Conservation (phyloP, 1,140 invertebrate genomes). For the Drosophila albomicans region DNA sequence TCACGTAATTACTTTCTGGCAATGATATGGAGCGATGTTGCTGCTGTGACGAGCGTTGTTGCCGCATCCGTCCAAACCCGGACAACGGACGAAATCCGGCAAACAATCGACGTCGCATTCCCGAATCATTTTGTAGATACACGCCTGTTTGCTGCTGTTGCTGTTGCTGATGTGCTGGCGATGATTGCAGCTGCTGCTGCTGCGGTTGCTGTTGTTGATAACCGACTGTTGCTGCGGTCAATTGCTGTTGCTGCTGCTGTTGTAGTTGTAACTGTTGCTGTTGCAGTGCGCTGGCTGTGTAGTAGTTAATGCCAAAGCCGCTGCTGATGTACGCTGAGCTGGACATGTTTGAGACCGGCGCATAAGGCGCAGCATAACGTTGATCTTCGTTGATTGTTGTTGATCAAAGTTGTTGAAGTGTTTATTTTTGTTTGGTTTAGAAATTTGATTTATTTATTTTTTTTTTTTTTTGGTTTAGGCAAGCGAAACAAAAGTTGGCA, state of each 20-base stretch:
- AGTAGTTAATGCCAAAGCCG: conserved; percentile 82
- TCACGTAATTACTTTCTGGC: conserved; percentile 90
- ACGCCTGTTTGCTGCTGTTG: conserved; percentile 36
- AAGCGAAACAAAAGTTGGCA: conserved; percentile 74
- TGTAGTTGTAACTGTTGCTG: conserved; percentile 43
- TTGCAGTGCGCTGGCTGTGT: conserved; percentile 61
- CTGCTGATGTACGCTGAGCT: conserved; percentile 80
- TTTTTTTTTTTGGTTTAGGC: conserved; percentile 48
- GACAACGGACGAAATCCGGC: conserved; percentile 91
- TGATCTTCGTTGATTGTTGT: conserved; percentile 51
- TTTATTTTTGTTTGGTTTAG: conserved; percentile 46
- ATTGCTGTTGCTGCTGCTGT: conserved; percentile 48
- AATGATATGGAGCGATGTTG: conserved; percentile 90
- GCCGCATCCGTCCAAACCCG: conserved; percentile 89
- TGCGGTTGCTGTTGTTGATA: conserved; percentile 49
- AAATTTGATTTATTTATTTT: conserved; percentile 41
- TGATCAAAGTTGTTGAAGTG: conserved; percentile 1
- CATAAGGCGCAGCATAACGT: conserved; percentile 58
- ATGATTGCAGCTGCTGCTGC: conserved; percentile 46
- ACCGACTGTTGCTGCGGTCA: conserved; percentile 45
- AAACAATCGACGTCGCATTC: conserved; percentile 88
- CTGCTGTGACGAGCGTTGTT: conserved; percentile 87
- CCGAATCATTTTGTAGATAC: conserved; percentile 85
- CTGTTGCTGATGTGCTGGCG: conserved; percentile 48
- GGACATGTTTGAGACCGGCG: conserved; percentile 72